Percentiles rank a stretch among this genome's conserved stretches.
Evolutionary conservation across 2,888 invertebrate species (phyloP).

Genomic region (Ormyrus pomaceus): DNA sequence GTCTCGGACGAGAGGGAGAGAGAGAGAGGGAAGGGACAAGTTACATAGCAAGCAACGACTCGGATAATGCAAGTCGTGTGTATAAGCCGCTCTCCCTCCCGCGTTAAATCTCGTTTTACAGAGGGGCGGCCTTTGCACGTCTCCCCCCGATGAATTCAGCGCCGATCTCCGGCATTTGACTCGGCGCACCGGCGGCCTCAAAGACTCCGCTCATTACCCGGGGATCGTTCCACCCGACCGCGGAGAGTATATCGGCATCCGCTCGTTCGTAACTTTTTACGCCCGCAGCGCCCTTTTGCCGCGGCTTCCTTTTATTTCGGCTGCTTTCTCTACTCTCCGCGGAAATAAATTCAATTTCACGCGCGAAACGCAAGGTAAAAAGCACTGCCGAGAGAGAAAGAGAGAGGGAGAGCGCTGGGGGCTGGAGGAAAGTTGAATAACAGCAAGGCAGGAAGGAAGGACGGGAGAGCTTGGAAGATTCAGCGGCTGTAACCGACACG

Average conservation of each 20-base stretch:
- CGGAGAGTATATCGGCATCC: neutral
- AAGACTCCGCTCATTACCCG: conserved; percentile 20
- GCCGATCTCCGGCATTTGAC: neutral
- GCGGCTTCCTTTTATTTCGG: neutral
- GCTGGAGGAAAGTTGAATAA: neutral
- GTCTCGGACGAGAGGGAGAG: conserved; percentile 46
- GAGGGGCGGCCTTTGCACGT: conserved; percentile 17
- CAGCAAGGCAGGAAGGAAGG: neutral
- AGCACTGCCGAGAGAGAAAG: neutral
- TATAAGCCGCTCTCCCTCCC: neutral
- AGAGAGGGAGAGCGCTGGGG: neutral
- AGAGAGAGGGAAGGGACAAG: conserved; percentile 58
- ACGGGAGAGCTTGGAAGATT: neutral
- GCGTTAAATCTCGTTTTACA: conserved; percentile 31
- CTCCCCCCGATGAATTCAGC: conserved; percentile 15
- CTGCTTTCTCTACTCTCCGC: neutral
- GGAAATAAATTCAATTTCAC: conserved; percentile 29
- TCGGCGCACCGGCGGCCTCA: neutral
- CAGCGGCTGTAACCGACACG: neutral
- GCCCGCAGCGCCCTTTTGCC: neutral
- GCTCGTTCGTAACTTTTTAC: conserved; percentile 11
- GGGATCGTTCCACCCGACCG: neutral
- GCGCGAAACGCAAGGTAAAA: conserved; percentile 5
- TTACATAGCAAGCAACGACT: conserved; percentile 64
- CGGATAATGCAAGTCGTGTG: conserved; percentile 19